Evolutionary conservation across 1,140 invertebrate species (phyloP).

Genomic region (Calliphora vicina): DNA sequence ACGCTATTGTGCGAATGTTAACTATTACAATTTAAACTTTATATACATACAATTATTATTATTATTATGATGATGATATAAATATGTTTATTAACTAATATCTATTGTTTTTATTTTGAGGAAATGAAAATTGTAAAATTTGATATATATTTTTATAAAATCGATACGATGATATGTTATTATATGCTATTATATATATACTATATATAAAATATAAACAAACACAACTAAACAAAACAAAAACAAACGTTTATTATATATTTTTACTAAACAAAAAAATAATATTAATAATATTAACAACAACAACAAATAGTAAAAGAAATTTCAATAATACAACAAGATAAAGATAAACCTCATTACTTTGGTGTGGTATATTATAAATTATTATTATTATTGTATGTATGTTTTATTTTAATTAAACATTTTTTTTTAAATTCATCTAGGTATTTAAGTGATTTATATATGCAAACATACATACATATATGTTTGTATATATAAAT

Average conservation of each 20-base stretch:
- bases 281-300: neutral
- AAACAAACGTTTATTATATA: neutral
- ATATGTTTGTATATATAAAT: no score
- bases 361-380: slow-evolving; percentile 25
- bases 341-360: slow-evolving; percentile 18
- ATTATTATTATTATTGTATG: neutral
- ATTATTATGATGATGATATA: neutral
- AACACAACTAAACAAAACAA: slow-evolving; percentile 8
- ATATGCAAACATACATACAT: neutral
- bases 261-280: neutral
- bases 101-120: slow-evolving; percentile 29
- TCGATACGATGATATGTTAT: slow-evolving; percentile 13
- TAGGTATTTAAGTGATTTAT: neutral
- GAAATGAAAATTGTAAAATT: slow-evolving; percentile 24
- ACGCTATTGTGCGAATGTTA: slow-evolving; percentile 63
- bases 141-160: slow-evolving; percentile 32
- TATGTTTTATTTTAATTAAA: slow-evolving; percentile 29
- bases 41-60: slow-evolving; percentile 37
- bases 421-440: neutral
- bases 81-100: slow-evolving; percentile 37
- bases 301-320: neutral
- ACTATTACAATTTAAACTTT: slow-evolving; percentile 48
- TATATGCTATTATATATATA: slow-evolving; percentile 14
- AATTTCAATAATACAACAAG: neutral
- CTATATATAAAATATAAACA: slow-evolving; percentile 11